phyloP scores from a whole-genome alignment of 1,140 invertebrate species.

The Cryptotermes secundus region DNA sequence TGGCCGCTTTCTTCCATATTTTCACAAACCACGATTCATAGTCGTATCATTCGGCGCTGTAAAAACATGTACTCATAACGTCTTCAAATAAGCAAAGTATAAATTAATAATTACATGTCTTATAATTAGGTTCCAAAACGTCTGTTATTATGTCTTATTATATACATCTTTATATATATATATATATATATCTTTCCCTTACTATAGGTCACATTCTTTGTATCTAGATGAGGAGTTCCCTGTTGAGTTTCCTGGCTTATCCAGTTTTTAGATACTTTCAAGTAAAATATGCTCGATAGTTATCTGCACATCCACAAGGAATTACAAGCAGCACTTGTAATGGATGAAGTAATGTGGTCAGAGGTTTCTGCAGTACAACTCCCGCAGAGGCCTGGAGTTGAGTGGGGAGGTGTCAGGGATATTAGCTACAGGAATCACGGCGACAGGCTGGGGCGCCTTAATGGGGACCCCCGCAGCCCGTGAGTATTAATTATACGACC shows the following conservation, averaged over 20 bases:
- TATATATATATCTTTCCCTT: too few species aligned
- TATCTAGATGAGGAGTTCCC: not conserved
- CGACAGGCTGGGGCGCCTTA: conserved; percentile 23
- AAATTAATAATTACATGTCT: too few species aligned
- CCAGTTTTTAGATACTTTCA: not conserved
- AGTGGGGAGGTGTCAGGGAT: conserved; percentile 12
- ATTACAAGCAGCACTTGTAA: not conserved
- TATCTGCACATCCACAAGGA: not conserved
- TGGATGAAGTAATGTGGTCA: not conserved
- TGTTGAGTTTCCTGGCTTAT: not conserved
- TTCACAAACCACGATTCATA: too few species aligned
- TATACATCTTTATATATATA: too few species aligned
- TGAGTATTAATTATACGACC: conserved; percentile 23
- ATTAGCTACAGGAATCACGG: conserved; percentile 22
- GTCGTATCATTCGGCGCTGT: too few species aligned
- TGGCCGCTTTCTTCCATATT: too few species aligned
- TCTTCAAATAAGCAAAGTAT: too few species aligned
- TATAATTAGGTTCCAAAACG: too few species aligned
- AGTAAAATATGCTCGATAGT: not conserved
- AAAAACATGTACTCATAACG: too few species aligned
- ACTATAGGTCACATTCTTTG: too few species aligned
- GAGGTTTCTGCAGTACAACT: conserved; percentile 11
- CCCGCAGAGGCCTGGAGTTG: not conserved
- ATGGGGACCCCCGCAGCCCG: conserved; percentile 10
- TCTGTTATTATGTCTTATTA: too few species aligned